Percentiles rank a stretch among this genome's conserved stretches.
These are phyloP conservation scores for Sminthurides aquaticus DNA, from an alignment of 2,888 invertebrate species.

Conservation along the genomic window DNA sequence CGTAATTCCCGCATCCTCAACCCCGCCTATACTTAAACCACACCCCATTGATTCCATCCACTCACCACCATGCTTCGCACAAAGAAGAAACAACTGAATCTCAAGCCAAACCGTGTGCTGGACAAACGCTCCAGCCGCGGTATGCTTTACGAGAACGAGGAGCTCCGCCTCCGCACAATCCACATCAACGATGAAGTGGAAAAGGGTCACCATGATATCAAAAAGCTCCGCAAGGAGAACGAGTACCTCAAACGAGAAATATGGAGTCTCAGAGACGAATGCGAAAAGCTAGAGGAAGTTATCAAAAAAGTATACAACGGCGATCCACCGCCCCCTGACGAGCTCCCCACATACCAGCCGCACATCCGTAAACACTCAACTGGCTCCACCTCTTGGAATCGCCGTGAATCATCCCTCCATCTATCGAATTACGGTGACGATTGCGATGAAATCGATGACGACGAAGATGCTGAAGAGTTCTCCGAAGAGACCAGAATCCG, in stretches of 20 bases:
- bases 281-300: constrained; percentile 74
- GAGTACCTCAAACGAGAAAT: constrained; percentile 79
- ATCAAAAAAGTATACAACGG: constrained; percentile 49
- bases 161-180: constrained; percentile 76
- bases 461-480: constrained; percentile 6
- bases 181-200: constrained; percentile 89
- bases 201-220: constrained; percentile 81
- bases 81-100: constrained; percentile 75
- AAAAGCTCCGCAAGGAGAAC: constrained; percentile 78
- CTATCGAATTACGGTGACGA: constrained; percentile 17
- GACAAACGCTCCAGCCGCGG: constrained; percentile 85
- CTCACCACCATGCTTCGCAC: constrained; percentile 68
- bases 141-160: constrained; percentile 91
- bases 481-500: not conserved
- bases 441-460: not conserved
- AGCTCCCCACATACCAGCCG: constrained; percentile 18
- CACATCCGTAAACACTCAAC: constrained; percentile 13
- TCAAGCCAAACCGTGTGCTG: constrained; percentile 81
- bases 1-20: too few relatives aligned
- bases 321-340: not conserved
- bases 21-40: too few relatives aligned
- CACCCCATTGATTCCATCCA: not conserved
- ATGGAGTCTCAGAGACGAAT: constrained; percentile 78
- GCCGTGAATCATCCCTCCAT: not conserved
- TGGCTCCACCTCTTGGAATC: constrained; percentile 9